phyloP scores from a whole-genome alignment of 1,140 invertebrate genomes.

The Bombus turneri region DNA sequence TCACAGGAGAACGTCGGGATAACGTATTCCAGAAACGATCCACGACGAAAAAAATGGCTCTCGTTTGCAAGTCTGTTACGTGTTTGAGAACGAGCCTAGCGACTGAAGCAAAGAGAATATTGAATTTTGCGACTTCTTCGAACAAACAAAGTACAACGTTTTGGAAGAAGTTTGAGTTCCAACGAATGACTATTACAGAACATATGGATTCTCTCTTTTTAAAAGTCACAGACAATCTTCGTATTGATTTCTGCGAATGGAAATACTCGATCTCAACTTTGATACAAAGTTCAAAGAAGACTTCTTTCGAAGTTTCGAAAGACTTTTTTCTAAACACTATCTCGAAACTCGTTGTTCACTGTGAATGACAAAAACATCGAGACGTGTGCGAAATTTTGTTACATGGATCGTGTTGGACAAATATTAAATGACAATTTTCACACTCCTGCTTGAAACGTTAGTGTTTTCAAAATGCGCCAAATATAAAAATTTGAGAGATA shows the following conservation, averaged over 20 bases:
- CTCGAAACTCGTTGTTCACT: background rate
- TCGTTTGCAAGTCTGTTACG: background rate
- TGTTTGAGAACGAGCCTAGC: background rate
- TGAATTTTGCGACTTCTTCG: background rate
- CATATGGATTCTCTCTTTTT: too few species aligned
- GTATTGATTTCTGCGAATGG: slow-evolving; percentile 1
- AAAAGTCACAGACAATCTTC: background rate
- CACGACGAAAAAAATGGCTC: background rate
- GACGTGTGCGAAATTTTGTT: slow-evolving; percentile 27
- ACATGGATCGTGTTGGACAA: background rate
- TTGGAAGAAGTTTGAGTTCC: background rate
- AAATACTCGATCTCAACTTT: background rate
- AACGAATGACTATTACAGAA: background rate
- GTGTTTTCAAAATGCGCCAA: too few species aligned
- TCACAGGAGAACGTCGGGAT: background rate
- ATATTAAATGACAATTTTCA: slow-evolving; percentile 26
- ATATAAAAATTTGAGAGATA: background rate
- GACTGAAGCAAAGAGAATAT: background rate
- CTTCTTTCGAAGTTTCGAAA: background rate
- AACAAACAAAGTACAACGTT: background rate
- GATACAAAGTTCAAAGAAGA: background rate
- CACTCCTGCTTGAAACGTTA: background rate
- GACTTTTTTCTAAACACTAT: background rate
- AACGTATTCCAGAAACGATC: background rate
- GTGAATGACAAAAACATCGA: background rate